Evolutionary conservation across 2,113 vertebrate species (phyloP).

Genomic region (Stegostoma tigrinum): DNA sequence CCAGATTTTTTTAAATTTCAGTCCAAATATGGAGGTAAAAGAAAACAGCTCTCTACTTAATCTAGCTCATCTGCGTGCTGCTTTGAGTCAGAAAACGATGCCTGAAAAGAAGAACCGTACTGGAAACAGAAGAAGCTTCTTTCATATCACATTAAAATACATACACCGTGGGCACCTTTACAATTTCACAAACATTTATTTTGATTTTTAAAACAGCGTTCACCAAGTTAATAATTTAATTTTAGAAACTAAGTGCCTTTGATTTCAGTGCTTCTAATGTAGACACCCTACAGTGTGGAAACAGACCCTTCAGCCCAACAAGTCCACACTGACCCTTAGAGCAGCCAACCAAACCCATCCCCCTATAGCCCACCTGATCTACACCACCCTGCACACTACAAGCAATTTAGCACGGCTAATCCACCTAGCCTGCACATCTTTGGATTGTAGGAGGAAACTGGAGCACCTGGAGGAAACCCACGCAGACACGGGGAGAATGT

Average conservation of each 20-base stretch:
- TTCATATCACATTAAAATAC: conserved; percentile 23
- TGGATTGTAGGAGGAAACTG: too few relatives aligned
- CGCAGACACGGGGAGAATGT: too few relatives aligned
- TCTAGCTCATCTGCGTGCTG: neutral
- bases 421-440: too few relatives aligned
- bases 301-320: too few relatives aligned
- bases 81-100: neutral
- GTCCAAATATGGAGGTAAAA: neutral
- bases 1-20: neutral
- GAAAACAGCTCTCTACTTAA: neutral
- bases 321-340: too few relatives aligned
- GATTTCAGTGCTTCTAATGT: conserved; percentile 20
- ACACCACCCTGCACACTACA: too few relatives aligned
- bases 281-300: too few relatives aligned
- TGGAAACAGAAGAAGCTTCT: neutral
- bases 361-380: too few relatives aligned
- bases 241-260: neutral
- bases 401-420: too few relatives aligned
- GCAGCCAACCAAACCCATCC: too few relatives aligned
- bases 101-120: neutral
- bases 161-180: conserved; percentile 10
- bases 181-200: conserved; percentile 27
- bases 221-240: neutral
- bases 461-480: too few relatives aligned
- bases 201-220: conserved; percentile 6